Evolutionary conservation across 2,113 vertebrate genomes (phyloP), one percentile per base, ranked within the genome.

Genomic region (Aspidoscelis tigris): DNA sequence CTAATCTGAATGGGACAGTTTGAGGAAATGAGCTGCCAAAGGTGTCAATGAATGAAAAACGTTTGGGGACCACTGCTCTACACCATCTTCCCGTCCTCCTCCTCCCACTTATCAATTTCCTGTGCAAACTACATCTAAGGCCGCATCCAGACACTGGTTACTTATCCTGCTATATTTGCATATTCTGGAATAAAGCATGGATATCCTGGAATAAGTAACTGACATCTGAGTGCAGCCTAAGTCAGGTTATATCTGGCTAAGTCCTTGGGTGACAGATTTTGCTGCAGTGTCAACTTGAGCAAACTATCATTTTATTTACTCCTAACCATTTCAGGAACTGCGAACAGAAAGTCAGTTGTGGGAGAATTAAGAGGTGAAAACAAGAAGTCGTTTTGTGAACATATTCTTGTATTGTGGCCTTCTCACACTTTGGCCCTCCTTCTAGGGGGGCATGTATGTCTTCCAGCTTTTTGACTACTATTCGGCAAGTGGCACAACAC

Each of bases 381-480:
- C n/a, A 41, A 64, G 82, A n/a, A 69, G 21, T 16, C n/a, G 24
- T 41, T 43, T 75, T 75, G 61, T 24, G 76, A 76, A 16, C 24
- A 1, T 65, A 5, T 50, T 70, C n/a, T 77, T 70, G 14, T 43
- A 10, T 26, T 65, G 39, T n/a, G 33, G 47, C 18, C 14, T 11
- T 39, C 55, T 74, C 58, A 80, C 69, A 20, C 55, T 55, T 69
- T 77, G 87, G 39, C 87, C 84, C 65, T 0, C 12, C 10, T 41
- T 76, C 53, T 58, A 85, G 83, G 83, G 98, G 72, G 98, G 98
- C 86, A 98, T 98, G 97, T 98, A 98, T 85, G 97, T 98, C 92
- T 98, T 98, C 95, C 98, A 98, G 94, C 94, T 98, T 82, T 98
- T 98, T 89, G 98, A 98, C 94, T 97, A 98, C 95, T 98, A 98